phyloP scores from a whole-genome alignment of 2,113 vertebrate species.

The Ariopsis seemanni region DNA sequence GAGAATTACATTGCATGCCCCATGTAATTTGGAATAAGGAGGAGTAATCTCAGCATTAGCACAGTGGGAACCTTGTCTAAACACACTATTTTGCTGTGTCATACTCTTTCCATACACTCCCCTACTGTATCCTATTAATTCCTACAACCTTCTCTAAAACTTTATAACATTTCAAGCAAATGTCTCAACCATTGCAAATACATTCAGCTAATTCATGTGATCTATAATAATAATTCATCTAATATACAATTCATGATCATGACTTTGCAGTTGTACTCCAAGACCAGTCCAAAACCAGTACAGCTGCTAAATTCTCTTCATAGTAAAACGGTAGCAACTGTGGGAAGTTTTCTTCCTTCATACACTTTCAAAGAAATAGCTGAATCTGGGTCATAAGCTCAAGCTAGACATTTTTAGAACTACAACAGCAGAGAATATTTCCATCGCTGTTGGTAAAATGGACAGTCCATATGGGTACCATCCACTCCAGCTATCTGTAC shows the following conservation, averaged over 20 bases:
- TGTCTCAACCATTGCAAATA: not conserved
- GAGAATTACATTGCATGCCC: constrained; percentile 19
- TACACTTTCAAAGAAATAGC: not conserved
- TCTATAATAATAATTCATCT: not conserved
- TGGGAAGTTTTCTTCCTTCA: not conserved
- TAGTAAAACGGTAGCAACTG: not conserved
- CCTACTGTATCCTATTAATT: not conserved
- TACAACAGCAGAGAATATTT: not conserved
- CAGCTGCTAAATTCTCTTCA: not conserved
- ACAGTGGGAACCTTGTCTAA: not conserved
- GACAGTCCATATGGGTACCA: not conserved
- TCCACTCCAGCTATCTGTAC: not conserved
- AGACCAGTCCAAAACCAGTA: not conserved
- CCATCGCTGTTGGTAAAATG: not conserved
- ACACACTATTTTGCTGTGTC: not conserved
- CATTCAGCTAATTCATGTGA: not conserved
- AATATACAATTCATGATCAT: not conserved
- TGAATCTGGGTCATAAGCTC: not conserved
- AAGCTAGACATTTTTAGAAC: not conserved
- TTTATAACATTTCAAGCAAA: not conserved
- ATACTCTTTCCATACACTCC: not conserved
- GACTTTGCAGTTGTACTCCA: not conserved
- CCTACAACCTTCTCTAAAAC: not conserved
- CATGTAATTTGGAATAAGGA: constrained; percentile 21
- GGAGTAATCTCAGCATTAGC: not conserved